Evolutionary conservation across 2,888 invertebrate genomes (phyloP).

Genomic region (Aleiodes alternator): DNA sequence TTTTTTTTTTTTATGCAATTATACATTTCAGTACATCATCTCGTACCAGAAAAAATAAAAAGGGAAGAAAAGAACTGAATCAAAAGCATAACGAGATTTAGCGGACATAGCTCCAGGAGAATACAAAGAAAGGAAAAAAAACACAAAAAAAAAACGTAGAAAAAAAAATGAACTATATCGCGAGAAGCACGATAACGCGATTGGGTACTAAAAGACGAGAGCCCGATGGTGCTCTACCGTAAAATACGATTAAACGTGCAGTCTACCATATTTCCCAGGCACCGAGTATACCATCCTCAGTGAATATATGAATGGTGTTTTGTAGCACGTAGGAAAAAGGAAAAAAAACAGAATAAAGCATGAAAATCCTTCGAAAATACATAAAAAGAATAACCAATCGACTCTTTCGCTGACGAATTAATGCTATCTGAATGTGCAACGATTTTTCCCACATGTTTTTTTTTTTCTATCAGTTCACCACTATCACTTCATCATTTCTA

Average conservation of each 20-base stretch:
- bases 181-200: constrained; percentile 41
- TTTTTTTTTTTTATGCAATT: no score
- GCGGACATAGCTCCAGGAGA: constrained; percentile 25
- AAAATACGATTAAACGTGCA: constrained; percentile 63
- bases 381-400: constrained; percentile 56
- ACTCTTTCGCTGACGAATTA: constrained; percentile 33
- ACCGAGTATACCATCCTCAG: constrained; percentile 16
- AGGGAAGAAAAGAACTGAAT: no score
- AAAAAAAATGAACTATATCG: constrained; percentile 34
- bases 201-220: constrained; percentile 49
- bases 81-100: constrained; percentile 5
- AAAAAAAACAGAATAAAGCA: constrained; percentile 43
- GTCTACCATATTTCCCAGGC: constrained; percentile 31
- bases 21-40: no score
- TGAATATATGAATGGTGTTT: constrained; percentile 42
- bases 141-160: background rate
- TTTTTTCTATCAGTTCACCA: background rate
- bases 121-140: background rate
- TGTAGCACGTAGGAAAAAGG: constrained; percentile 13
- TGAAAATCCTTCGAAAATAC: constrained; percentile 51
- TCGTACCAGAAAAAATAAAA: no score
- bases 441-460: background rate
- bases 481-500: background rate
- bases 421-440: background rate
- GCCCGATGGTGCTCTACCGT: constrained; percentile 57